These are phyloP conservation scores for Oophaga sylvatica DNA, from an alignment of 2,797 vertebrate species.

Conservation along the genomic window DNA sequence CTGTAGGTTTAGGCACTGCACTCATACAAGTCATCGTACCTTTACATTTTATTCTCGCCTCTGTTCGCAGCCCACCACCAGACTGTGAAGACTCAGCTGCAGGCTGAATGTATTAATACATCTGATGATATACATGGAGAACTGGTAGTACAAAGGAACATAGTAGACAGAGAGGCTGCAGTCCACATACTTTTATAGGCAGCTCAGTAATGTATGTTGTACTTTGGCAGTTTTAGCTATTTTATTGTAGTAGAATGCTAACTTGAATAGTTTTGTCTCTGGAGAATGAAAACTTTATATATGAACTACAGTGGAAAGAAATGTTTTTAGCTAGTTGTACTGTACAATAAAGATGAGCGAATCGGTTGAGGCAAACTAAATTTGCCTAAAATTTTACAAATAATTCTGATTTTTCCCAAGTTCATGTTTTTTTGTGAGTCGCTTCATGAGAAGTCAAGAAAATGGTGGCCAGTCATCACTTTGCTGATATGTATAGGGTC, in stretches of 20 bases:
- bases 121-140: neutral
- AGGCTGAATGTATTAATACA: neutral
- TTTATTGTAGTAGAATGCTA: neutral
- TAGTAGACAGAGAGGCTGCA: neutral
- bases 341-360: too few relatives aligned
- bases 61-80: neutral
- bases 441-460: too few relatives aligned
- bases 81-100: conserved; percentile 3
- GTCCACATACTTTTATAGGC: conserved; percentile 12
- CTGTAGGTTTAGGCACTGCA: neutral
- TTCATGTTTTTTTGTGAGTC: too few relatives aligned
- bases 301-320: neutral
- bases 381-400: too few relatives aligned
- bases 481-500: too few relatives aligned
- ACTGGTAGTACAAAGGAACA: neutral
- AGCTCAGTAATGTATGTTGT: neutral
- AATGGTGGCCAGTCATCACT: too few relatives aligned
- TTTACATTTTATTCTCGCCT: neutral
- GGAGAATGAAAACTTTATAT: neutral
- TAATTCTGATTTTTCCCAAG: too few relatives aligned
- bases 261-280: neutral
- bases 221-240: neutral
- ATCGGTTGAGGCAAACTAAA: too few relatives aligned
- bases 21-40: neutral
- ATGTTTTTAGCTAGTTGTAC: neutral